A percentile compares a stretch with the other conserved stretches of the same genome.
These are phyloP conservation scores for Desmodus rotundus DNA, from an alignment of 2,113 vertebrate genomes.

Conservation along the genomic window DNA sequence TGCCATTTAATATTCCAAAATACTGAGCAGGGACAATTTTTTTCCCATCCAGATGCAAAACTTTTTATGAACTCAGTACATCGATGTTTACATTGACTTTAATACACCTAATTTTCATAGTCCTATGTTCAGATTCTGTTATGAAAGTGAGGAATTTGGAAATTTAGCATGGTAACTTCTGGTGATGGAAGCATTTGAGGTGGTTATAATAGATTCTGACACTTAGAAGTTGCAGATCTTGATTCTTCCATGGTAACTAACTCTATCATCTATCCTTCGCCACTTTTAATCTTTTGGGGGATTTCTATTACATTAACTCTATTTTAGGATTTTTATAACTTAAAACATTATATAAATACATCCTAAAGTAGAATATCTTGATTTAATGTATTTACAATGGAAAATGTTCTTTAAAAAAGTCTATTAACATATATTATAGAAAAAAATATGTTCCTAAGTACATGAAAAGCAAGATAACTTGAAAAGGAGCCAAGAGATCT, in stretches of 20 bases:
- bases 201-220: neutral
- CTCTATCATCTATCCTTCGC: neutral
- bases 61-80: neutral
- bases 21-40: neutral
- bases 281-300: neutral
- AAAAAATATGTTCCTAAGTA: neutral
- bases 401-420: neutral
- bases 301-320: neutral
- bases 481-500: neutral
- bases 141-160: constrained; percentile 9
- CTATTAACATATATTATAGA: neutral
- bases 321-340: neutral
- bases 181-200: neutral
- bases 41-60: neutral
- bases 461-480: neutral
- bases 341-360: neutral
- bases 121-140: neutral
- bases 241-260: neutral
- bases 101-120: neutral
- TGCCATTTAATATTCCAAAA: neutral
- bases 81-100: neutral
- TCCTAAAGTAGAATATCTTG: neutral
- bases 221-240: neutral
- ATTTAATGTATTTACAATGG: neutral
- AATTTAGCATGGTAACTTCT: neutral